Evolutionary conservation across 2,888 invertebrate genomes (phyloP), one percentile per base, ranked within the genome.

Genomic region (Elmis aenea): DNA sequence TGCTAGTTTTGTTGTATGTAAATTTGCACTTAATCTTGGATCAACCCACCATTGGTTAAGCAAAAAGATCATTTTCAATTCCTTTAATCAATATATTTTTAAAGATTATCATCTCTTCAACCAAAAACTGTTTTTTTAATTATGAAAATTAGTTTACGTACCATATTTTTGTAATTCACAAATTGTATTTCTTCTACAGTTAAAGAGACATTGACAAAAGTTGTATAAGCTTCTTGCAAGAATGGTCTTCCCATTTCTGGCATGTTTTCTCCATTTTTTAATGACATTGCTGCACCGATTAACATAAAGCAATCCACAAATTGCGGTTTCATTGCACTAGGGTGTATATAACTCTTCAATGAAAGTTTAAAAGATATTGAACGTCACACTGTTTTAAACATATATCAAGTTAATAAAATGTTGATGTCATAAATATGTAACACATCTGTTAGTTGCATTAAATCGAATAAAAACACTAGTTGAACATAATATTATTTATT

Each of bases 11-110:
- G 43, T 48, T 1, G 59, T 61, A 32, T 42, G 29, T 9, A 41
- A 13, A 33, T 59, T 55, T 1, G 52, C 48, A 1, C 54, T 54
- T 3, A 61, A 45, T 16, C 58, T 42, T 2, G 51, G 42, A 45
- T 61, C 61, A 3, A 42, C 13, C 61, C 61, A 61, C 30, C 43
- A 44, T 50, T 61, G 58, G 35, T 52, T 54, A 5, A 61, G 21
- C 5, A 54, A 36, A 12, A 52, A 44, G 5, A 30, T 36, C 10
- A 55, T 34, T 29, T 52, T 46, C 3, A 57, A 16, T 30, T 51
- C 48, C 61, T 60, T 26, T 6, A 32, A 39, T 27, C 20, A 33
- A 21, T 3, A 25, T 28, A 21, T 13, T 35, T 40, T 5, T 13
- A 15, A 33, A 26, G 22, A 30, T 27, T 28, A 34, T 15, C n/a